Evolutionary conservation across 2,888 invertebrate genomes (phyloP).

Genomic region (Drosophila seclusa): DNA sequence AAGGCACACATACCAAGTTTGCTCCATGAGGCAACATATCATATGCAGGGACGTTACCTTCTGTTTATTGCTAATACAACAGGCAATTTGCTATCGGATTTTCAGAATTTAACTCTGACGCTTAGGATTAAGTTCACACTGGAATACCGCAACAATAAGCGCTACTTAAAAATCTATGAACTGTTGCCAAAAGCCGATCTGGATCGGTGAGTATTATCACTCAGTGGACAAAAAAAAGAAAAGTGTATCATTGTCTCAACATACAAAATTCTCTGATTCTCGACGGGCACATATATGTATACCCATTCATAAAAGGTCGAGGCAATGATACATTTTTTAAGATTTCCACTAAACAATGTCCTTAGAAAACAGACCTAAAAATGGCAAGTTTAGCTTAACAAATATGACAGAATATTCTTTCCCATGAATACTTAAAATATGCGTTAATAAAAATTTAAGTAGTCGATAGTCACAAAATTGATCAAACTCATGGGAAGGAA

Average conservation of each 20-base stretch:
- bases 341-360: too few relatives aligned
- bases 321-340: too few relatives aligned
- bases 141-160: slow-evolving; percentile 57
- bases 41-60: slow-evolving; percentile 35
- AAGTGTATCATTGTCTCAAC: not conserved
- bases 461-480: too few relatives aligned
- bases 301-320: too few relatives aligned
- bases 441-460: too few relatives aligned
- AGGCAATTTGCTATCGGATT: slow-evolving; percentile 53
- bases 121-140: slow-evolving; percentile 44
- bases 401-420: too few relatives aligned
- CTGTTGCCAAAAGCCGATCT: slow-evolving; percentile 49
- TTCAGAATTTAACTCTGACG: slow-evolving; percentile 48
- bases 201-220: slow-evolving; percentile 58
- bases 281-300: not conserved
- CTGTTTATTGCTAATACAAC: slow-evolving; percentile 49
- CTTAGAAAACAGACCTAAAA: too few relatives aligned
- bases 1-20: slow-evolving; percentile 51
- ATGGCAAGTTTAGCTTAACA: too few relatives aligned
- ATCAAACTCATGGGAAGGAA: too few relatives aligned
- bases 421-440: too few relatives aligned
- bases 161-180: slow-evolving; percentile 56
- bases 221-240: not conserved
- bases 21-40: slow-evolving; percentile 38
- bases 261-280: not conserved